Conservation (phyloP, 2,113 vertebrate genomes). For the Nothocercus nigrocapillus region DNA sequence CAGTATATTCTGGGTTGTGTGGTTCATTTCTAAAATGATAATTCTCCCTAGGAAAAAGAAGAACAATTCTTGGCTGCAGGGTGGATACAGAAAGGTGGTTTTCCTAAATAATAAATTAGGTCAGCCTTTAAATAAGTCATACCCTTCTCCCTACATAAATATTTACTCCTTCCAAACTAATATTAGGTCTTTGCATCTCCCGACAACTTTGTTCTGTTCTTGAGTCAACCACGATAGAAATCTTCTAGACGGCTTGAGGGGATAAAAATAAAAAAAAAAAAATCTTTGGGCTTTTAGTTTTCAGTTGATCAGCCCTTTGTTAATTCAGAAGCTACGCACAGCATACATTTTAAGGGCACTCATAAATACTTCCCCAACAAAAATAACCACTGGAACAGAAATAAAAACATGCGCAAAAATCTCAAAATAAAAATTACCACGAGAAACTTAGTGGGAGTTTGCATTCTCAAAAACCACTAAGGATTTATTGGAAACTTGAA, state of each 20-base stretch:
- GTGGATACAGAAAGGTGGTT: constrained; percentile 35
- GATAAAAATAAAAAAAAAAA: background rate
- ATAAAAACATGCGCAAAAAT: background rate
- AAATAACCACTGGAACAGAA: constrained; percentile 2
- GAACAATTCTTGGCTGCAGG: constrained; percentile 41
- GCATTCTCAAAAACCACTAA: background rate
- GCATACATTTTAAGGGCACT: background rate
- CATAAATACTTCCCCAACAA: background rate
- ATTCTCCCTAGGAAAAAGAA: background rate
- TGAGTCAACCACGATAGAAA: background rate
- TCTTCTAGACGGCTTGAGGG: background rate
- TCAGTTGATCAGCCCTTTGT: background rate
- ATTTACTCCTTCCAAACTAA: constrained; percentile 53
- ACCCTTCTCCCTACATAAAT: constrained; percentile 41
- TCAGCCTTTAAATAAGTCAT: constrained; percentile 57
- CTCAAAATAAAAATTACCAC: background rate
- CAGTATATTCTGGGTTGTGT: constrained; percentile 34
- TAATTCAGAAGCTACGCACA: background rate
- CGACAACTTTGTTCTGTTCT: constrained; percentile 23
- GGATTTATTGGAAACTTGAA: background rate
- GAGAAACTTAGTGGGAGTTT: background rate
- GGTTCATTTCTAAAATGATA: constrained; percentile 28
- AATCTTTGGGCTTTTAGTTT: background rate
- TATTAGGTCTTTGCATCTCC: constrained; percentile 34
- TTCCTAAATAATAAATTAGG: constrained; percentile 64